phyloP scores from a whole-genome alignment of 2,797 vertebrate genomes.

The Silurus lanzhouensis region DNA sequence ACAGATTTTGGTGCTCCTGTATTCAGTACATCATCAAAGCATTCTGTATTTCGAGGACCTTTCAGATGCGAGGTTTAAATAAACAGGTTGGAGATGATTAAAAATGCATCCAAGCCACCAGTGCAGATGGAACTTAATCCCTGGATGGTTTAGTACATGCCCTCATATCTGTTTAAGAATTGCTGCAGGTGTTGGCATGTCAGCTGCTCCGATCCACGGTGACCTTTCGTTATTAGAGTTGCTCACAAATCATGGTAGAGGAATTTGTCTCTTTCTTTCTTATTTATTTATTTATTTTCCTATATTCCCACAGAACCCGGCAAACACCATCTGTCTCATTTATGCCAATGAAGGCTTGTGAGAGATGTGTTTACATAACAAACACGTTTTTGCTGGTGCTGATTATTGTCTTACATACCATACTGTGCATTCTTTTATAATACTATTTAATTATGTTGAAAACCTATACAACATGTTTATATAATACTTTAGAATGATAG shows the following conservation, averaged over 20 bases:
- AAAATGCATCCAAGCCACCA: not conserved
- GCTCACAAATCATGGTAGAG: not conserved
- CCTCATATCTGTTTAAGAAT: conserved; percentile 10
- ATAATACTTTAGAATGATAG: too few relatives aligned
- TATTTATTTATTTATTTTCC: not conserved
- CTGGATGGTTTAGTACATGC: conserved; percentile 14
- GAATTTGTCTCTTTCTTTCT: not conserved
- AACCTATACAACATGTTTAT: too few relatives aligned
- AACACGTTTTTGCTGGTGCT: not conserved
- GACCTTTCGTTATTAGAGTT: conserved; percentile 32
- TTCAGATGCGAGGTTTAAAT: not conserved
- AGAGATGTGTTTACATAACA: not conserved
- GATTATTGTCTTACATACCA: not conserved
- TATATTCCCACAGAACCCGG: not conserved
- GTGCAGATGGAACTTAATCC: conserved; percentile 26
- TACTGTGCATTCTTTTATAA: too few relatives aligned
- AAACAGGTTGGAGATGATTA: not conserved
- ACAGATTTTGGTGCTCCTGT: not conserved
- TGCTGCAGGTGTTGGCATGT: conserved; percentile 38
- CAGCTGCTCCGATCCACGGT: conserved; percentile 12
- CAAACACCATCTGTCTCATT: conserved; percentile 11
- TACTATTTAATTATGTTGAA: too few relatives aligned
- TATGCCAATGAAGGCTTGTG: not conserved
- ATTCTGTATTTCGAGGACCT: conserved; percentile 1
- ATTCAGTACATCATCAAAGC: not conserved